Conservation (phyloP, 2,113 vertebrate species). For the Solenodon paradoxus region DNA sequence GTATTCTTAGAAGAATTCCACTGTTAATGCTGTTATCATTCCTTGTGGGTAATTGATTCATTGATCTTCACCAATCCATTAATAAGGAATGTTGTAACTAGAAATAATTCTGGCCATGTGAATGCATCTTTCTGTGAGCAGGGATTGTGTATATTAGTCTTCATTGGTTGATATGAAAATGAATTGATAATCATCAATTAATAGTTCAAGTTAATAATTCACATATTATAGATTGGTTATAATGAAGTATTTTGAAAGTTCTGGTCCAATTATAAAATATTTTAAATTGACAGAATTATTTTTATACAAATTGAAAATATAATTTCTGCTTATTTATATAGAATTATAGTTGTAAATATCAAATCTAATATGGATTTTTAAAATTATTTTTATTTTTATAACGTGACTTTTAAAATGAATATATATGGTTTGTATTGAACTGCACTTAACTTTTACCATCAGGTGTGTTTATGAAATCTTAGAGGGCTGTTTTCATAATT, state of each 20-base stretch:
- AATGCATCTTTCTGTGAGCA: not conserved
- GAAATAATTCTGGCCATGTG: not conserved
- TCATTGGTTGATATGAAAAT: not conserved
- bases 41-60: not conserved
- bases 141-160: not conserved
- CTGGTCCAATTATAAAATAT: not conserved
- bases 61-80: not conserved
- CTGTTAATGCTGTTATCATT: not conserved
- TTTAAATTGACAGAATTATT: not conserved
- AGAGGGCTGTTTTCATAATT: not conserved
- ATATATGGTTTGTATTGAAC: conserved; percentile 20
- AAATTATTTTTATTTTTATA: conserved; percentile 31
- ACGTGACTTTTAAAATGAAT: not conserved
- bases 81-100: not conserved
- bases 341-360: not conserved
- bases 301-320: conserved; percentile 9
- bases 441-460: not conserved
- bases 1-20: not conserved
- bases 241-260: conserved; percentile 12
- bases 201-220: conserved; percentile 18
- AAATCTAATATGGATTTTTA: not conserved
- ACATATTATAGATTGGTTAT: not conserved
- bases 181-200: not conserved
- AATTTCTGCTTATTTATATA: not conserved
- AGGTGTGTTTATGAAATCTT: not conserved